Base-by-base conservation (phyloP, 2,113 vertebrate genomes). In the Otus sunia region DNA sequence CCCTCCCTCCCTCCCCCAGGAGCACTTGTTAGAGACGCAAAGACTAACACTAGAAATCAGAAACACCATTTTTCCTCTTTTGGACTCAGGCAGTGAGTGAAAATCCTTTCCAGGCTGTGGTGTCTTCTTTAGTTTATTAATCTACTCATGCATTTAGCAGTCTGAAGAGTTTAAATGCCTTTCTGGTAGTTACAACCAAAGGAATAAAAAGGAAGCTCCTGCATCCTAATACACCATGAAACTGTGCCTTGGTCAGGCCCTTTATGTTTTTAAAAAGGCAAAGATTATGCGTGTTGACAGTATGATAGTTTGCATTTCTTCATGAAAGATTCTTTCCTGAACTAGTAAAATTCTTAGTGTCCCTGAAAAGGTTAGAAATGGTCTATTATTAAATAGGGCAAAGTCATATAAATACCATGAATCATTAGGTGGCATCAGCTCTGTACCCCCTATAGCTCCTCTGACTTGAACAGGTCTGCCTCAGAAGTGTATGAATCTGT, bases 151-250 rank as follows among this genome's bases (percentile, higher is more conserved):
- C 34, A 3, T 45, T 15, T 10, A 29, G 43, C 39, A 22, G 37
- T 12, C 34, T 47, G 68, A 62, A 5, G 74, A 59, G 43, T 16
- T 53, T 13, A 6, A 41, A 10, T 4, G 6, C 50, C 53, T n/a
- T 41, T n/a, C 19, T 34, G 45, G 64, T 58, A 17, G n/a, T 15
- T 45, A 2, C 0, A 3, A 4, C 5, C 0, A 5, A 43, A 58
- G 43, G 39, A 49, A 29, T 30, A 29, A 16, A 21, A n/a, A 14
- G 64, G 60, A 25, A 62, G 39, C 72, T 34, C 13, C 25, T 23
- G 12, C 43, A 14, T 18, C 25, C 43, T 39, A 20, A 1, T 20
- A 7, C 16, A 4, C 37, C 10, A 1, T 6, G 37, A 49, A 49
- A 12, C 59, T 22, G 0, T 17, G 41, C 41, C 16, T 12, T 18